Evolutionary conservation across 2,888 invertebrate species (phyloP).

Genomic region (Nymphalis c-album): DNA sequence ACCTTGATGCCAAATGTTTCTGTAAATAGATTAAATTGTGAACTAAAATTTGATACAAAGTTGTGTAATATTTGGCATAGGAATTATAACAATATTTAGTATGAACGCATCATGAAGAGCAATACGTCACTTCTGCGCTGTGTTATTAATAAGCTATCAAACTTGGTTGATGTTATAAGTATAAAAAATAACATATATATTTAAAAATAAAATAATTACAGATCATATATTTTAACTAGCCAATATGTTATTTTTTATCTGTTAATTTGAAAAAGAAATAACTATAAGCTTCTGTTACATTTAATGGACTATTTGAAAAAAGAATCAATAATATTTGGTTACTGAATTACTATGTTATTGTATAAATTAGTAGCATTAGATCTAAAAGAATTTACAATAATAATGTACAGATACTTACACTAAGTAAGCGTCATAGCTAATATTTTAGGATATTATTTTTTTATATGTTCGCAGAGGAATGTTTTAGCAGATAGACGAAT

Average conservation of each 20-base stretch:
- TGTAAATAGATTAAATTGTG: no score
- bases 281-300: constrained; percentile 10
- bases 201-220: constrained; percentile 15
- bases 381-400: constrained; percentile 71
- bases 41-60: no score
- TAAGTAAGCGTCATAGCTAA: constrained; percentile 54
- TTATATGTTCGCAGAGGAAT: constrained; percentile 44
- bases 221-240: constrained; percentile 11
- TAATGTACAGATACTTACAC: constrained; percentile 70
- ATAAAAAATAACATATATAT: background rate
- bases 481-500: constrained; percentile 31
- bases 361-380: constrained; percentile 41
- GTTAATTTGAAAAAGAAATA: constrained; percentile 1
- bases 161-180: background rate
- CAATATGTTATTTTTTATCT: background rate
- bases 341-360: constrained; percentile 29
- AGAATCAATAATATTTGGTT: constrained; percentile 30
- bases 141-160: background rate
- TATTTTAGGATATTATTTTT: constrained; percentile 25
- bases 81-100: no score
- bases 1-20: no score
- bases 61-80: no score
- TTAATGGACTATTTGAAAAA: constrained; percentile 12
- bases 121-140: background rate
- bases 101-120: no score